These are phyloP conservation scores for Nomada goodeniana DNA, from an alignment of 2,888 invertebrate species.

Conservation along the genomic window DNA sequence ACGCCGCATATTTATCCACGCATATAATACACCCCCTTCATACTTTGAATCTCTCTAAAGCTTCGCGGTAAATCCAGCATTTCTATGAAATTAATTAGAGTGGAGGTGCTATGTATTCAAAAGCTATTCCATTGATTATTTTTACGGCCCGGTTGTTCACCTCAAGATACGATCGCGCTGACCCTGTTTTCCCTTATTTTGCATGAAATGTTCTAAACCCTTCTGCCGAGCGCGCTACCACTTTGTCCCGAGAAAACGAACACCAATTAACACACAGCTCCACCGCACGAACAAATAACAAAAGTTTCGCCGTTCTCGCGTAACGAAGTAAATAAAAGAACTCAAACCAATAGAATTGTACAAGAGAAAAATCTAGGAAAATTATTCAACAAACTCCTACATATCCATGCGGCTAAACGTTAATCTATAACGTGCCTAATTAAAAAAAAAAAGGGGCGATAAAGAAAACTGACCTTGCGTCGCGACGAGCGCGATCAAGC, in stretches of 20 bases:
- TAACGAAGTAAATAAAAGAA: background rate
- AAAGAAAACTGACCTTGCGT: constrained; percentile 63
- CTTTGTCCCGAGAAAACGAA: too few species aligned
- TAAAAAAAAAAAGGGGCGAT: too few species aligned
- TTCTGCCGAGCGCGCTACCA: too few species aligned
- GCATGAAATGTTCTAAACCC: background rate
- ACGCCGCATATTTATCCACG: too few species aligned
- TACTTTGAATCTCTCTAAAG: too few species aligned
- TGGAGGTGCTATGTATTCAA: background rate
- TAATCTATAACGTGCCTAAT: background rate
- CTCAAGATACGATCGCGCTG: background rate
- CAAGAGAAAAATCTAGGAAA: background rate
- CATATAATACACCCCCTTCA: background rate
- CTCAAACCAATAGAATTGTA: background rate
- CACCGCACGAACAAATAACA: too few species aligned
- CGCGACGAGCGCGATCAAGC: constrained; percentile 50
- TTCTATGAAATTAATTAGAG: background rate
- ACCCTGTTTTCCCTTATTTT: background rate
- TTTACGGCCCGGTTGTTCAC: background rate
- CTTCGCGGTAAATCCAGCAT: background rate
- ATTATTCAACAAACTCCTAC: background rate
- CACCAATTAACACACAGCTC: too few species aligned
- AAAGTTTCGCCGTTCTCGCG: too few species aligned
- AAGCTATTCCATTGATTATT: background rate
- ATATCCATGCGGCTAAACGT: too few species aligned